Base-by-base conservation (phyloP, 2,797 vertebrate species). In the Semaprochilodus insignis region DNA sequence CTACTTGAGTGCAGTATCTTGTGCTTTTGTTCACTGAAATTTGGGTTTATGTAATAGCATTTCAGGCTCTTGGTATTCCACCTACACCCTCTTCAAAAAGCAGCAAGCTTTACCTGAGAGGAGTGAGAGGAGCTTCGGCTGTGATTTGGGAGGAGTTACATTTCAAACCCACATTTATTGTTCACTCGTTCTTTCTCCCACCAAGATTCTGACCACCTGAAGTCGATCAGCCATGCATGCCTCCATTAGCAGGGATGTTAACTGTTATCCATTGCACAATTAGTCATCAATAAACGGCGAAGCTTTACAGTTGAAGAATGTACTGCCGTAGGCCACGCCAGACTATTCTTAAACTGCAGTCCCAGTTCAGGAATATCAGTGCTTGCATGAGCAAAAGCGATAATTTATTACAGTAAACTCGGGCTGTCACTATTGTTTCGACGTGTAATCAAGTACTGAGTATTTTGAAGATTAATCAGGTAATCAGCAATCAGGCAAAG, bases 31-130 rank as follows among this genome's bases (percentile, higher is more conserved):
- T 78, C 87, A 88, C 73, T 74, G 85, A 78, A 85, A 88, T 79
- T 62, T 67, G 82, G 67, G 69, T 91, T 90, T 88, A 91, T 78
- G 70, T 88, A 91, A 91, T 84, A 88, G 80, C 70, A 63, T 84
- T 69, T 86, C 34, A 78, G 84, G 76, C 78, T 80, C 71, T 69
- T 69, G 62, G 79, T 55, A 66, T 66, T 62, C 79, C 88, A 83
- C 88, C 88, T 83, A 88, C 88, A 83, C 82, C 74, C 86, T 82
- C 52, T 76, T 67, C 83, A 88, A 85, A 87, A 87, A 83, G 80
- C 77, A 81, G 84, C 17, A 71, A 34, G 44, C 81, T 73, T 52
- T 76, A 86, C 85, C 83, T 84, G 84, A 85, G 80, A 87, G 31
- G 40, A 14, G 54, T 6, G 27, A 65, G 62, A 65, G 34, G 63